A percentile compares a stretch with the other conserved stretches of the same genome.
Conservation (phyloP, 1,140 invertebrate species). For the Lutraria rhynchaena region DNA sequence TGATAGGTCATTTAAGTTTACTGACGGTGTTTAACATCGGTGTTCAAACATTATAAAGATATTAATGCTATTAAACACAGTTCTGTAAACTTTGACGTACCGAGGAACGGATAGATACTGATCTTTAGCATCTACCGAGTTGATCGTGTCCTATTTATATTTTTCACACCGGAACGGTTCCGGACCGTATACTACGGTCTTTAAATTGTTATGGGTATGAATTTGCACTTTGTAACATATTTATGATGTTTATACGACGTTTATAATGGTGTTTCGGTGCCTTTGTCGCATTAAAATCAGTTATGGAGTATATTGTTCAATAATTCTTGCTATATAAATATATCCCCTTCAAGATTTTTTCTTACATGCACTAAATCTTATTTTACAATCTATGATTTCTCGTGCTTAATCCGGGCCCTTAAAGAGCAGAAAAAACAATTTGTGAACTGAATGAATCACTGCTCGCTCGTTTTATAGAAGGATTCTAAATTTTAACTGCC, state of each 20-base stretch:
- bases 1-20: constrained; percentile 15
- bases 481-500: too few species aligned
- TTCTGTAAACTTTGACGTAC: constrained; percentile 14
- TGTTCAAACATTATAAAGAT: constrained; percentile 39
- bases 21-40: constrained; percentile 7
- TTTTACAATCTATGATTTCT: too few species aligned
- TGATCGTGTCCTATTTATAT: constrained; percentile 29
- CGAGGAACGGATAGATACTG: constrained; percentile 11
- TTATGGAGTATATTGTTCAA: not conserved
- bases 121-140: constrained; percentile 18
- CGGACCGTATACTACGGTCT: constrained; percentile 28
- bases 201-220: constrained; percentile 26
- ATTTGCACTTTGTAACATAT: constrained; percentile 38
- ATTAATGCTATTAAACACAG: constrained; percentile 37
- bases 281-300: constrained; percentile 11
- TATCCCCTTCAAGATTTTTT: too few species aligned
- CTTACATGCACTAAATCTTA: too few species aligned
- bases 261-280: constrained; percentile 19
- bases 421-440: too few species aligned
- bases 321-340: too few species aligned
- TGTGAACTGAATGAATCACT: too few species aligned
- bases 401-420: too few species aligned
- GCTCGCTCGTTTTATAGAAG: too few species aligned
- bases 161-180: constrained; percentile 9
- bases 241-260: constrained; percentile 13